Evolutionary conservation across 2,888 invertebrate species (phyloP).

Genomic region (Cantharis rustica): DNA sequence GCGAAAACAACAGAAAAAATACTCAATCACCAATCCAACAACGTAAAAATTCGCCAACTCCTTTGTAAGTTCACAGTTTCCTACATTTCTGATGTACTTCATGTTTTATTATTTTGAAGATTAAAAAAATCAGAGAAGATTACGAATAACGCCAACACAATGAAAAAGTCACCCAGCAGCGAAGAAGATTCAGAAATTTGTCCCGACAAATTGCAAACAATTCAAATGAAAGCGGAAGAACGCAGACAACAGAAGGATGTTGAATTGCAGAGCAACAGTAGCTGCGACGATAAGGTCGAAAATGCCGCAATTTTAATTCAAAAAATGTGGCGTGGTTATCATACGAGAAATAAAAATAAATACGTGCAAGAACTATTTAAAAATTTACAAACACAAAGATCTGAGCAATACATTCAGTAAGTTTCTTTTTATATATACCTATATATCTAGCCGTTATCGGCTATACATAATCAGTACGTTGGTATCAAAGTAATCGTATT

Average conservation of each 20-base stretch:
- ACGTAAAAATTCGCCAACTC: slow-evolving; percentile 28
- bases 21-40: slow-evolving; percentile 44
- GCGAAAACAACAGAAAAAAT: slow-evolving; percentile 37
- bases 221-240: slow-evolving; percentile 65
- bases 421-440: slow-evolving; percentile 43
- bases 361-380: slow-evolving; percentile 67
- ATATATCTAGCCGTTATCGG: neutral
- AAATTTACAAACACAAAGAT: slow-evolving; percentile 75
- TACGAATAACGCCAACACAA: slow-evolving; percentile 39
- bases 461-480: no score
- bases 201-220: slow-evolving; percentile 68
- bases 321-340: slow-evolving; percentile 85
- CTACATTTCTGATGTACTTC: neutral
- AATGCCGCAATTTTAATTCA: slow-evolving; percentile 80
- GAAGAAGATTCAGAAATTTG: slow-evolving; percentile 72
- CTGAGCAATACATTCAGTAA: slow-evolving; percentile 84
- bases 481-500: no score
- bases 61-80: neutral
- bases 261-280: slow-evolving; percentile 43
- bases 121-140: slow-evolving; percentile 32
- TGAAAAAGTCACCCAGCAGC: slow-evolving; percentile 55
- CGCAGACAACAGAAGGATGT: slow-evolving; percentile 47
- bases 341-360: slow-evolving; percentile 74
- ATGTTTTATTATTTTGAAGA: neutral
- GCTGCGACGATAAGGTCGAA: slow-evolving; percentile 53